Base-by-base conservation (phyloP, 2,797 vertebrate species). In the Tinamus major region DNA sequence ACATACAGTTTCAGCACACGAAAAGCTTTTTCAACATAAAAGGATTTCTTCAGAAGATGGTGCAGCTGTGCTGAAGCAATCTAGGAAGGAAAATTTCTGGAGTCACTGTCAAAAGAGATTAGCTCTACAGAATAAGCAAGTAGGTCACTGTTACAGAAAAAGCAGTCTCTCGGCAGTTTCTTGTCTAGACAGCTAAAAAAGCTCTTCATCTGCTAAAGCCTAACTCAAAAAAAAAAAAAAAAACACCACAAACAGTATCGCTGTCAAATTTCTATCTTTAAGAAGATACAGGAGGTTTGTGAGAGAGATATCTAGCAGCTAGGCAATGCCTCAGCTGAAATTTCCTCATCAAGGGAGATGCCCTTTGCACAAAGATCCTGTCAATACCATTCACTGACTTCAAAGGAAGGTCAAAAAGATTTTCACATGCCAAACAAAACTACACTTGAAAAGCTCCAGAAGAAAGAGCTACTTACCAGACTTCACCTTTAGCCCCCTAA, bases 101-200 rank as follows among this genome's bases (percentile, higher is more conserved):
- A 95, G 96, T 95, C 85, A 94, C 81, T 95, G 96, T 97, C 97
- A 96, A 46, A 95, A 92, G 81, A 95, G 92, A 97, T 97, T 97
- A 97, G 75, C 83, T 93, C 80, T 96, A 88, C 49, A 85, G 91
- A 95, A 93, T 95, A 97, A 96, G 95, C 96, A 97, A 97, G 91
- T 97, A 97, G 97, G 97, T 97, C 97, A 97, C 96, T 97, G 94
- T 96, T 97, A 97, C 96, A 97, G 94, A 95, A 97, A 95, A 96
- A 92, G 85, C 92, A 39, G 63, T 87, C 95, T 93, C 94, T 92
- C 79, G 58, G 84, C 20, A 0, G 92, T 92, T 92, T 95, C 85
- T 94, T 90, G 96, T 96, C 96, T 96, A 96, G 96, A 97, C 96
- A 96, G 91, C 63, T 6, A 89, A 87, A 95, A 94, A 92, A 56